phyloP scores from a whole-genome alignment of 2,797 vertebrate genomes.

The Eidolon dupreanum region DNA sequence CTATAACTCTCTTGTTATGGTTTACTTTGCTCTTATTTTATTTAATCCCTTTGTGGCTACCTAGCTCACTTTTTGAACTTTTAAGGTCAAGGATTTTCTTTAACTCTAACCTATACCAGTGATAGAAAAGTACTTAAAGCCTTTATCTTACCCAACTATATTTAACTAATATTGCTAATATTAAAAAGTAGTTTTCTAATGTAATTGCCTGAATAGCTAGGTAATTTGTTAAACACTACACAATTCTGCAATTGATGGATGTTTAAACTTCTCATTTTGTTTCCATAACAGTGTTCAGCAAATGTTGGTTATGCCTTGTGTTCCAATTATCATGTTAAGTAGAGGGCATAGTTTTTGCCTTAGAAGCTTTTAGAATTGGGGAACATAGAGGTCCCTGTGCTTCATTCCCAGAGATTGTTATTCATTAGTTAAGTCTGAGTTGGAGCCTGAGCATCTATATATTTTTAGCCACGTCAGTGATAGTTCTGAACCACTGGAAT shows the following conservation, averaged over 20 bases:
- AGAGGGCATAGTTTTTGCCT: background rate
- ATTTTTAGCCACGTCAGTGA: slow-evolving; percentile 23
- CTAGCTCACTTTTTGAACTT: slow-evolving; percentile 34
- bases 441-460: background rate
- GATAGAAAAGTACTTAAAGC: background rate
- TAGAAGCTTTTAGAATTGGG: background rate
- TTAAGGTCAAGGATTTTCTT: background rate
- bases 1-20: background rate
- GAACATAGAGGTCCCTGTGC: background rate
- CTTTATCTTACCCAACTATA: background rate
- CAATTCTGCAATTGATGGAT: background rate
- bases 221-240: background rate
- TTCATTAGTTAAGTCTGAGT: background rate
- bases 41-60: background rate
- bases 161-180: slow-evolving; percentile 7
- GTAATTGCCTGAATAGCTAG: background rate
- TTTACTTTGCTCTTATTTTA: slow-evolving; percentile 9
- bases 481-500: background rate
- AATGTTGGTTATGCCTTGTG: background rate
- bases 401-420: background rate
- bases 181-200: background rate
- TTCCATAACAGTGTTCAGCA: background rate
- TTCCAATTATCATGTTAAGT: background rate
- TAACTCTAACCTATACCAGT: background rate
- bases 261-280: background rate